A percentile compares a stretch with the other conserved stretches of the same genome.
phyloP scores from a whole-genome alignment of 2,797 vertebrate genomes.

The Clarias laeviceps region DNA sequence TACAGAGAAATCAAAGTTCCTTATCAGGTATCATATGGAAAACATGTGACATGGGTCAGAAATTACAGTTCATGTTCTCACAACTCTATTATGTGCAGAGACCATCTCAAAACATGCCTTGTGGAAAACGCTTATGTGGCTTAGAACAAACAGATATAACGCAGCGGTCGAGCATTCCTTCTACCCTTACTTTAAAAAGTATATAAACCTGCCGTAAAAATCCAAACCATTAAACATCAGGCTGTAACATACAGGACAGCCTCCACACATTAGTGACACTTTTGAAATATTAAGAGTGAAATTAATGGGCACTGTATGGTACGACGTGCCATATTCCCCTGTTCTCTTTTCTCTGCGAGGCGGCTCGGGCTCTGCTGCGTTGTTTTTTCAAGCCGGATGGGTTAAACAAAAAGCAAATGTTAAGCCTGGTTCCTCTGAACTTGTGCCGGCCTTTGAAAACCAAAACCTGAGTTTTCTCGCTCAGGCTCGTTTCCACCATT shows the following conservation, averaged over 20 bases:
- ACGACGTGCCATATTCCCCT: slow-evolving; percentile 30
- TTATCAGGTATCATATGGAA: background rate
- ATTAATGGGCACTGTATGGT: slow-evolving; percentile 58
- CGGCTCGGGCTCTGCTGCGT: slow-evolving; percentile 57
- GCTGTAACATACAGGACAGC: slow-evolving; percentile 50
- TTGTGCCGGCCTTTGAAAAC: slow-evolving; percentile 66
- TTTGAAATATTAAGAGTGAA: slow-evolving; percentile 67
- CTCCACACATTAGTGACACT: slow-evolving; percentile 59
- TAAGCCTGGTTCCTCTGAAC: slow-evolving; percentile 64
- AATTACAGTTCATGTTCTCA: background rate
- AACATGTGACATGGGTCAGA: background rate
- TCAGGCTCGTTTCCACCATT: slow-evolving; percentile 59
- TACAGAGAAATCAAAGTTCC: background rate
- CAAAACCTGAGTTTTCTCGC: slow-evolving; percentile 59
- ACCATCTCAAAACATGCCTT: background rate
- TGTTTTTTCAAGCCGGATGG: slow-evolving; percentile 55
- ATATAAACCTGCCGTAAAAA: slow-evolving; percentile 56
- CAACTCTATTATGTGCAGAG: background rate
- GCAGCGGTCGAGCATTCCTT: slow-evolving; percentile 42
- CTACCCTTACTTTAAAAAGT: background rate
- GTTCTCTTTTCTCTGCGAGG: slow-evolving; percentile 45
- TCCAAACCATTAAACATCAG: slow-evolving; percentile 49
- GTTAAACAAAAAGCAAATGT: slow-evolving; percentile 71
- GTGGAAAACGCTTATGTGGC: too few relatives aligned
- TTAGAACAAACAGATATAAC: background rate